Evolutionary conservation across 2,797 vertebrate genomes (phyloP), one percentile per base, ranked within the genome.

Genomic region (Clarias laeviceps): DNA sequence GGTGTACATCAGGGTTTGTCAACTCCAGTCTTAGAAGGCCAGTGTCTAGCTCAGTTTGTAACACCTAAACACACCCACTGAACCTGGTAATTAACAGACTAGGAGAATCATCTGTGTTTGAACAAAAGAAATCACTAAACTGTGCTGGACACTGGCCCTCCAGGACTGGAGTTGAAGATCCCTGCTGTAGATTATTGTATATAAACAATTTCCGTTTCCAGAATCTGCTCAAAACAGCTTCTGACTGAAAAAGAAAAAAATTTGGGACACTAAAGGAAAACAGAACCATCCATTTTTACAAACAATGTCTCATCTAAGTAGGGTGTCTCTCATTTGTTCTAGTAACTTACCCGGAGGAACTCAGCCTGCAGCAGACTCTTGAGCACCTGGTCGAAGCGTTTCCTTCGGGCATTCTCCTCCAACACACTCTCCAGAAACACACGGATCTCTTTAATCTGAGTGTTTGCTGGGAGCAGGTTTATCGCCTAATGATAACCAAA

Each of bases 321-420:
- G 15, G 2, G 6, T 70, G 1, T 56, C 40, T 70, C 37, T 68
- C 32, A 24, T 2, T 34, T 45, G 11, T 22, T 65, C 3, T 6
- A 59, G 4, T 61, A 29, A 90, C 96, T 88, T 90, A 99, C 98
- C 93, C 98, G 92, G 87, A 99, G 93, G 92, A 98, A 99, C 92
- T 99, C 97, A 0, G 98, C 97, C 92, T 98, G 98, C 57, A 99
- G 96, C 84, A 99, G 96, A 90, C 98, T 99, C 95, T 99, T 99
- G 87, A 99, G 94, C 54, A 99, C 96, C 94, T 99, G 98, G 93
- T 97, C 96, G 91, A 96, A 97, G 86, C 98, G 96, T 56, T 96
- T 99, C 91, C 95, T 97, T 92, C 97, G 97, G 15, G 98, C 98
- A 72, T 97, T 98, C 93, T 98, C 97, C 93, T 99, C 98, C 90